These are phyloP conservation scores for Lasiurus borealis DNA, from an alignment of 2,113 vertebrate species.

Conservation along the genomic window DNA sequence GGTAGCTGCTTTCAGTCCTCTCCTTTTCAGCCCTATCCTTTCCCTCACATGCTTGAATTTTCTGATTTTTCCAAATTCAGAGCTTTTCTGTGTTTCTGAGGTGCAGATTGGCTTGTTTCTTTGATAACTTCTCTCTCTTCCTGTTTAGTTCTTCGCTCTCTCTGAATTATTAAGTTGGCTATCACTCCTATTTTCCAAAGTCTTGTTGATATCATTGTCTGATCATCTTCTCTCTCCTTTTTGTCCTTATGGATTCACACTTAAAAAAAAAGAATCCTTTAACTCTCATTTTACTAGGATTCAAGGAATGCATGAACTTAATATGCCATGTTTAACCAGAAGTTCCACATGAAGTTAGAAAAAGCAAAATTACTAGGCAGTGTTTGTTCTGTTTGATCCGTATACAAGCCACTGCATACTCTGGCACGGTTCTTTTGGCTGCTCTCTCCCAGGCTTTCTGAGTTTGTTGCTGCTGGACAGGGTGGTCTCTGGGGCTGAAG, in stretches of 20 bases:
- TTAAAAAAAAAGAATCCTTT: not conserved
- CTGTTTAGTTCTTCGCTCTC: conserved; percentile 4
- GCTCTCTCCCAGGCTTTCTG: not conserved
- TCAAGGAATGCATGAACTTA: not conserved
- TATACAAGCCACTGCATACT: not conserved
- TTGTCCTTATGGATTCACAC: not conserved
- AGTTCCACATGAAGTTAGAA: not conserved
- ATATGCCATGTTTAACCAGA: not conserved
- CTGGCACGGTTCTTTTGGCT: not conserved
- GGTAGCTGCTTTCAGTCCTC: not conserved
- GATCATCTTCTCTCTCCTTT: not conserved
- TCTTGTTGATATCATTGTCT: not conserved
- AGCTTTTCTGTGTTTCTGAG: conserved; percentile 28
- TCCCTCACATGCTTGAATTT: not conserved
- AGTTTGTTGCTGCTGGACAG: not conserved
- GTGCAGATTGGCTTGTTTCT: not conserved
- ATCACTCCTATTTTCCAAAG: not conserved
- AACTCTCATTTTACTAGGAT: not conserved
- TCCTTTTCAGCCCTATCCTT: not conserved
- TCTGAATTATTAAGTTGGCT: not conserved
- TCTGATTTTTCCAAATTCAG: not conserved
- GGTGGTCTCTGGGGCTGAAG: not conserved
- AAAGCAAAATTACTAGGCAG: not conserved
- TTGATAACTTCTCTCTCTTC: not conserved
- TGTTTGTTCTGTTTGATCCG: not conserved